Evolutionary conservation across 2,888 invertebrate species (phyloP).

Genomic region (Drosophila neutralis): DNA sequence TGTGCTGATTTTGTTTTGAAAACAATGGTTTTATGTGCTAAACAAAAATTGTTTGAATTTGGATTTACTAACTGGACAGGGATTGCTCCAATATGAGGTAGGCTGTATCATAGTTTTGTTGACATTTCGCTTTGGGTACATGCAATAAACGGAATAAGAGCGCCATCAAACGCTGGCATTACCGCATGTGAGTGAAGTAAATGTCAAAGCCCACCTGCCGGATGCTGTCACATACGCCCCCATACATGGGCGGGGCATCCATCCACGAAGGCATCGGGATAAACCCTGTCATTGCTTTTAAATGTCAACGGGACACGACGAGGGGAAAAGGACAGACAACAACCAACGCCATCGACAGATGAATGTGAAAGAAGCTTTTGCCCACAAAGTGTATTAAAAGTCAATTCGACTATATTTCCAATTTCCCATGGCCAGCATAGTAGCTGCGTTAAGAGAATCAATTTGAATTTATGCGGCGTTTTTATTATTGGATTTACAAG

Average conservation of each 20-base stretch:
- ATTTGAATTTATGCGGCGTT: conserved; percentile 46
- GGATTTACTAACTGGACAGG: neutral
- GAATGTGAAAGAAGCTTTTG: conserved; percentile 8
- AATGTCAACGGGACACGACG: conserved; percentile 58
- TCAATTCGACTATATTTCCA: conserved; percentile 30
- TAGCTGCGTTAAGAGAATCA: conserved; percentile 49
- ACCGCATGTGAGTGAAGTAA: conserved; percentile 55
- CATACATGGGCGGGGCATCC: conserved; percentile 49
- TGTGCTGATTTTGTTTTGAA: neutral
- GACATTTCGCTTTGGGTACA: conserved; percentile 30
- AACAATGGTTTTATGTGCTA: conserved; percentile 9
- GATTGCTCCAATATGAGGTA: conserved; percentile 2
- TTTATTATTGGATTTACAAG: conserved; percentile 48
- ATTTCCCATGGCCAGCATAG: conserved; percentile 18
- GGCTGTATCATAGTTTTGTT: conserved; percentile 20
- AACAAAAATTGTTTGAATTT: neutral
- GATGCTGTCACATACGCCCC: conserved; percentile 72
- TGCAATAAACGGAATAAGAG: conserved; percentile 33
- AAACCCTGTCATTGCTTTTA: conserved; percentile 71
- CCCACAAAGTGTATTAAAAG: conserved; percentile 22
- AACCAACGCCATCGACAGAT: conserved; percentile 7
- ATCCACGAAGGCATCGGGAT: conserved; percentile 43
- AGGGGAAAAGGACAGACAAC: conserved; percentile 24
- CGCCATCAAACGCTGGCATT: conserved; percentile 23
- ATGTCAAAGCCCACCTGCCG: conserved; percentile 69